A percentile compares a stretch with the other conserved stretches of the same genome.
Evolutionary conservation across 2,113 vertebrate genomes (phyloP).

Genomic region (Varanus salvator): DNA sequence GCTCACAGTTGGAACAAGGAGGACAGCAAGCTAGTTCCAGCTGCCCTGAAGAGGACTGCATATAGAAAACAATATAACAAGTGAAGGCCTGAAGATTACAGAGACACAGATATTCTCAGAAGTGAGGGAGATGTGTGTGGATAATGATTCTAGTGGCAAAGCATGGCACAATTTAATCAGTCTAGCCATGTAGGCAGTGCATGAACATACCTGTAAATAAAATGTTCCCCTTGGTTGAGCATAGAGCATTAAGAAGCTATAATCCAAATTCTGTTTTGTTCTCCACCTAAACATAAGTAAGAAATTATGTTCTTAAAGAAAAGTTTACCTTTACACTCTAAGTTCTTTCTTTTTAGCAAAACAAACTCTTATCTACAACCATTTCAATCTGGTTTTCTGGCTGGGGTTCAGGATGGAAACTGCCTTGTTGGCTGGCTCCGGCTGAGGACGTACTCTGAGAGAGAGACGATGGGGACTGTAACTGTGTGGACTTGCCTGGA

Average conservation of each 20-base stretch:
- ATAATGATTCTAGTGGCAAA: background rate
- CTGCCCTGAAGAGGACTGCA: too few species aligned
- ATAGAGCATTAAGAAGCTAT: constrained; percentile 93
- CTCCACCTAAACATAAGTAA: constrained; percentile 83
- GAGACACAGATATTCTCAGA: background rate
- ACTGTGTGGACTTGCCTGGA: background rate
- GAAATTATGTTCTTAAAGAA: constrained; percentile 58
- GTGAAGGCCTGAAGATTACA: background rate
- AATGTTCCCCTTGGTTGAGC: constrained; percentile 87
- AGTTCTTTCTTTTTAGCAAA: background rate
- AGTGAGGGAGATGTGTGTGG: background rate
- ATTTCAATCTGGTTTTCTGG: background rate
- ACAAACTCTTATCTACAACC: background rate
- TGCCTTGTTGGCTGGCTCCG: background rate
- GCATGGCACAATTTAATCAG: background rate
- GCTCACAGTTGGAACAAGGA: too few species aligned
- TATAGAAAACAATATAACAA: background rate
- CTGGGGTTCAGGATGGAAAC: background rate
- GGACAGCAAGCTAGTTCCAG: too few species aligned
- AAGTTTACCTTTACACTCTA: background rate
- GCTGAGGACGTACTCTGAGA: background rate
- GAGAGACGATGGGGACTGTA: background rate
- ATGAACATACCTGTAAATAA: constrained; percentile 89
- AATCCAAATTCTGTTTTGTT: constrained; percentile 92
- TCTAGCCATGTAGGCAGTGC: constrained; percentile 36